Base-by-base conservation (phyloP, 2,888 invertebrate species). In the Strigamia crassipes region DNA sequence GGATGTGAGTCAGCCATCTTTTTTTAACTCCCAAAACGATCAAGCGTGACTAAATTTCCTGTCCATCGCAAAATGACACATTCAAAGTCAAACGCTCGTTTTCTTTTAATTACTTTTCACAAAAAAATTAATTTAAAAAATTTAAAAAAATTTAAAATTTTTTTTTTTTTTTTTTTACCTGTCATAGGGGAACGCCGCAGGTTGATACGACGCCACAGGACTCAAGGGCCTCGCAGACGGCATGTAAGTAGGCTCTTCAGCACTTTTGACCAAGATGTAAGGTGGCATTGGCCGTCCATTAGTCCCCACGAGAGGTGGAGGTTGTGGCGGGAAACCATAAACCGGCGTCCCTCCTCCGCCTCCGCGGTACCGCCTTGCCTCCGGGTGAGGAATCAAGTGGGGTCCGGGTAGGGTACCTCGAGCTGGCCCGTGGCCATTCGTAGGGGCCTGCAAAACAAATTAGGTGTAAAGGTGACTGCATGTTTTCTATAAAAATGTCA, bases 121-220 rank as follows among this genome's bases (percentile, higher is more conserved):
- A 51, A 51, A 51, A 51, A 27, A 27, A 27, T 27, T 27, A 27
- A 27, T 27, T 18, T 15, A 13, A 18, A 6, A 51, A 46, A 46
- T n/a, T n/a, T n/a, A 46, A 46, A 46, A 5, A 10, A 38, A 38
- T 38, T 38, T 5, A 38, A 38, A 38, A 38, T 4, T 38, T 9
- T 12, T 31, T 1, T 73, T 13, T 13, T 27, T 8, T 13, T 34
- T 34, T 31, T 42, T 80, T 81, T 91, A 91, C 21, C 90, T 90
- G 85, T 91, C 90, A 87, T 91, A 88, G 61, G 91, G 91, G 85
- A 91, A 85, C 89, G 90, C 85, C 89, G 91, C 85, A 89, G 91
- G 85, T 91, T 92, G 87, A 91, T 92, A 89, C 85, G 91, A 88
- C 83, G 91, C 88, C 0, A 91, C 90, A 0, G 92, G 92, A 78